Conservation (phyloP, 1,140 invertebrate species). For the Anthonomus grandis region DNA sequence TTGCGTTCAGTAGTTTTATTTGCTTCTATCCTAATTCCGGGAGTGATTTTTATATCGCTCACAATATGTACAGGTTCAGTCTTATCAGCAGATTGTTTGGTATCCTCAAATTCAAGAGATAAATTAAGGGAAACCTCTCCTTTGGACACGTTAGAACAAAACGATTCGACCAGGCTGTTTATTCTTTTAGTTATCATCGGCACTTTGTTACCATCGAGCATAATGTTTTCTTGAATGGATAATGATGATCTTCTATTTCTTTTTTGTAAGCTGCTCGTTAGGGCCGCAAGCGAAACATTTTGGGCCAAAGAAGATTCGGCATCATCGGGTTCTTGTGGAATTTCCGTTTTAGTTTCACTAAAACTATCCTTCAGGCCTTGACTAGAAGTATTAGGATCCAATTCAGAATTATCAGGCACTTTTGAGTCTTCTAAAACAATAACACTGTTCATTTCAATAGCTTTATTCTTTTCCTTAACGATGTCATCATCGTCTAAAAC, state of each 20-base stretch:
- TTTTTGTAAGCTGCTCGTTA: slow-evolving; percentile 6
- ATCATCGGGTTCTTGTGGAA: too few relatives aligned
- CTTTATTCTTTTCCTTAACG: neutral
- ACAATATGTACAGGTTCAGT: slow-evolving; percentile 10
- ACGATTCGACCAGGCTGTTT: slow-evolving; percentile 20
- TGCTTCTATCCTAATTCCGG: neutral
- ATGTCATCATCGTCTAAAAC: neutral
- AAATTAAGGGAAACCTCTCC: slow-evolving; percentile 30
- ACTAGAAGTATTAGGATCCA: too few relatives aligned
- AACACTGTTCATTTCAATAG: neutral
- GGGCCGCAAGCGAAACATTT: neutral
- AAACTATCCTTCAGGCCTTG: too few relatives aligned
- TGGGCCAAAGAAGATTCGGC: neutral
- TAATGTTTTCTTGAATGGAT: slow-evolving; percentile 27
- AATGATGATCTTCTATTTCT: slow-evolving; percentile 22
- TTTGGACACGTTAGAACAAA: slow-evolving; percentile 25
- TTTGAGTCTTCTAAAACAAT: neutral
- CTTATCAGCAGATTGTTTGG: neutral
- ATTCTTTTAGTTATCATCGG: slow-evolving; percentile 19
- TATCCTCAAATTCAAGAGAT: slow-evolving; percentile 27
- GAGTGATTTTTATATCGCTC: slow-evolving; percentile 5
- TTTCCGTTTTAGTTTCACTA: too few relatives aligned
- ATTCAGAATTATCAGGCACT: too few relatives aligned
- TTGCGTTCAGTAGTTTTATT: neutral
- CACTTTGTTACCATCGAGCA: slow-evolving; percentile 20